A percentile compares a stretch with the other conserved stretches of the same genome.
Conservation (phyloP, 2,888 invertebrate species). For the Spilarctia lutea region DNA sequence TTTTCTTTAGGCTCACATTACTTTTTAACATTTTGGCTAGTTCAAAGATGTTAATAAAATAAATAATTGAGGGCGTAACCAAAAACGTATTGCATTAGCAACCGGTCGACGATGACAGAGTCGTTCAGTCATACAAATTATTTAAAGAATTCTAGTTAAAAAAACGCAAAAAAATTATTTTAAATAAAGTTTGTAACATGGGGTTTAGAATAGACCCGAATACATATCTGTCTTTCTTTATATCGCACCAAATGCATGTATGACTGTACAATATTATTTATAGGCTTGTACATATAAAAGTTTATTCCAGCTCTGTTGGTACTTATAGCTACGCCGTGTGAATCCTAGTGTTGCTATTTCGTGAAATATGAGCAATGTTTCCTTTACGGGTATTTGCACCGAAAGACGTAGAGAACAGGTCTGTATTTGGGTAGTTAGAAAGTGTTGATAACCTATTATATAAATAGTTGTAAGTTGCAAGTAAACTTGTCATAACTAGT, state of each 20-base stretch:
- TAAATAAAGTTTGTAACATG: too few species aligned
- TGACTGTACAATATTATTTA: neutral
- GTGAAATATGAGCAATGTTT: slow-evolving; percentile 28
- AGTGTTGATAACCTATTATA: neutral
- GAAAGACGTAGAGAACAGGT: slow-evolving; percentile 6
- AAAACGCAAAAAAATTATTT: too few species aligned
- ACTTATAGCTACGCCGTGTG: neutral
- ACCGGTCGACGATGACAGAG: too few species aligned
- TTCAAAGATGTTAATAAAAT: too few species aligned
- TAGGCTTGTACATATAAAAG: neutral
- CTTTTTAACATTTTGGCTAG: too few species aligned
- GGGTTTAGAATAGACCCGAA: too few species aligned
- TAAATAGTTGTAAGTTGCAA: neutral
- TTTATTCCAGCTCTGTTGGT: neutral
- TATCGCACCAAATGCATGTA: neutral
- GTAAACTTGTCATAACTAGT: neutral
- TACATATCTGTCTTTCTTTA: too few species aligned
- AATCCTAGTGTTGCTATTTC: slow-evolving; percentile 1
- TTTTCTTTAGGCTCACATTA: too few species aligned
- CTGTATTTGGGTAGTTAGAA: neutral
- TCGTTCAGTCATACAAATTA: too few species aligned
- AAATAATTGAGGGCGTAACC: too few species aligned
- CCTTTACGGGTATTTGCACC: slow-evolving; percentile 17
- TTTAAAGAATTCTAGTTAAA: too few species aligned
- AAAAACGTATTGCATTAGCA: too few species aligned